Evolutionary conservation across 2,888 invertebrate species (phyloP).

Genomic region (Mycalesis mineus): DNA sequence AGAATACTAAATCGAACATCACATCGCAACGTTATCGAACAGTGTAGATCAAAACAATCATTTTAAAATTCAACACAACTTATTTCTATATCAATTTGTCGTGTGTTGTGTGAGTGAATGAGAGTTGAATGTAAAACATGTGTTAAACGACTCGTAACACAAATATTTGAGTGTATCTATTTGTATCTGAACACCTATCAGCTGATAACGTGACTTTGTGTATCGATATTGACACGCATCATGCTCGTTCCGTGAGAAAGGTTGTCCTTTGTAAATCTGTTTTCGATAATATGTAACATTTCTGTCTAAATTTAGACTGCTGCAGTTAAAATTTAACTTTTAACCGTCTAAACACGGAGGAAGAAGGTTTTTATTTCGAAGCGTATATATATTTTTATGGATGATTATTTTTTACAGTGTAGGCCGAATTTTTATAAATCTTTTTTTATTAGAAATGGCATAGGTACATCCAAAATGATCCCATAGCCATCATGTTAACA

Average conservation of each 20-base stretch:
- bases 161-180: constrained; percentile 57
- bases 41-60: not conserved
- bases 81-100: constrained; percentile 34
- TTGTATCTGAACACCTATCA: constrained; percentile 51
- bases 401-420: too few relatives aligned
- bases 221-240: constrained; percentile 43
- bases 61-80: constrained; percentile 3
- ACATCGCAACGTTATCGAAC: not conserved
- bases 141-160: constrained; percentile 44
- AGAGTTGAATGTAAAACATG: constrained; percentile 56
- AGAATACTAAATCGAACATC: not conserved
- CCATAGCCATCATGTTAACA: too few relatives aligned
- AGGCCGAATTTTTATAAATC: too few relatives aligned
- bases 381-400: too few relatives aligned
- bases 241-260: constrained; percentile 33
- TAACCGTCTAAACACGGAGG: too few relatives aligned
- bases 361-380: too few relatives aligned
- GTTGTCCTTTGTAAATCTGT: constrained; percentile 14
- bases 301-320: not conserved
- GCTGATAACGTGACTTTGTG: constrained; percentile 48
- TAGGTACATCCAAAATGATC: too few relatives aligned
- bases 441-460: too few relatives aligned
- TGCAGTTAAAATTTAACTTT: not conserved
- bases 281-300: constrained; percentile 2
- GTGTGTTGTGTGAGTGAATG: constrained; percentile 27